Conservation (phyloP, 2,888 invertebrate species). For the Drosophila melanosoma region DNA sequence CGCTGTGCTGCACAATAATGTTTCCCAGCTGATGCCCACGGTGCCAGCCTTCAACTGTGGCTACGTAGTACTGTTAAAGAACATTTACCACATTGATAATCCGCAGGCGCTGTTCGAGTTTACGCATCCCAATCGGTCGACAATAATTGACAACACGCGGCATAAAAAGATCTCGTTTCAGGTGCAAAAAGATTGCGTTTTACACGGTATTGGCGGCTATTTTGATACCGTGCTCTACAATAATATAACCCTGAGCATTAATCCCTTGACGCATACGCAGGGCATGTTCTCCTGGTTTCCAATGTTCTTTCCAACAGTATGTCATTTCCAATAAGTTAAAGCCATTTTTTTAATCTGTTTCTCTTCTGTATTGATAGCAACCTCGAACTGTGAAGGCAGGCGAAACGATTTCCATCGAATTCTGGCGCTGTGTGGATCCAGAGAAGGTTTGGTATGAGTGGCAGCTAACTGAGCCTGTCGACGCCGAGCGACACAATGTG, state of each 20-base stretch:
- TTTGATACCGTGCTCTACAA: conserved; percentile 96
- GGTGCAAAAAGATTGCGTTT: conserved; percentile 90
- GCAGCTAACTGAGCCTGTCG: conserved; percentile 86
- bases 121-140: conserved; percentile 93
- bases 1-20: conserved; percentile 93
- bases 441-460: conserved; percentile 99
- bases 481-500: conserved; percentile 81
- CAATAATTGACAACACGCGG: conserved; percentile 89
- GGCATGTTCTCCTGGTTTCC: conserved; percentile 99
- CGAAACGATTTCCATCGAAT: conserved; percentile 90
- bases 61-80: conserved; percentile 93
- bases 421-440: conserved; percentile 93
- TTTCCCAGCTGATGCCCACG: conserved; percentile 83
- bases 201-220: conserved; percentile 98
- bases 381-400: conserved; percentile 88
- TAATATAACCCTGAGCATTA: conserved; percentile 94
- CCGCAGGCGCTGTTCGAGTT: conserved; percentile 91
- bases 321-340: neutral
- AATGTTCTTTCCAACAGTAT: conserved; percentile 95
- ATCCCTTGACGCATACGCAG: conserved; percentile 93
- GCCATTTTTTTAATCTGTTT: neutral
- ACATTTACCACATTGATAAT: conserved; percentile 83
- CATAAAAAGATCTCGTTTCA: conserved; percentile 89
- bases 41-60: conserved; percentile 88
- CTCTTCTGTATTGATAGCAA: conserved; percentile 65